Conservation (phyloP, 2,113 vertebrate genomes). For the Eonycteris spelaea region DNA sequence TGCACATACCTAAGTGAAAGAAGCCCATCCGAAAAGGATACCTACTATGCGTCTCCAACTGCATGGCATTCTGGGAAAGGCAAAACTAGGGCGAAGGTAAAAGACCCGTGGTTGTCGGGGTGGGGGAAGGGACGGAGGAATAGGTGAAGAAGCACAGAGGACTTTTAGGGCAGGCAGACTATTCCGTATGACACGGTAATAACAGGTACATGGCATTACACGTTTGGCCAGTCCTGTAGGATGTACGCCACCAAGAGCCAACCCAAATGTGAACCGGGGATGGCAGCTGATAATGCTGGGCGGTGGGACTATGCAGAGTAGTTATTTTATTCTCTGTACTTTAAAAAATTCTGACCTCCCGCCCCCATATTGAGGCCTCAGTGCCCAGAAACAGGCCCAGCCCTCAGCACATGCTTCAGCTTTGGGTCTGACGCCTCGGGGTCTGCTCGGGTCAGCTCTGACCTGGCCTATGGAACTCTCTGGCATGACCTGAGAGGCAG, state of each 20-base stretch:
- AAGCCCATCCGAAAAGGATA: neutral
- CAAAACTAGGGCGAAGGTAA: neutral
- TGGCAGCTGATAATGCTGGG: neutral
- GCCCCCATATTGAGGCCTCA: neutral
- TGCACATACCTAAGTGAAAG: neutral
- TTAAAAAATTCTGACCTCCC: too few relatives aligned
- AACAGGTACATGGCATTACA: too few relatives aligned
- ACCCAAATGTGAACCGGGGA: too few relatives aligned
- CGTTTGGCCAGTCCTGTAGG: neutral
- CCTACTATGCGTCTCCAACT: neutral
- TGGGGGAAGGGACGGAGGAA: neutral
- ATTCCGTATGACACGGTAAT: rapidly evolving
- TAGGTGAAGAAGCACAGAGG: too few relatives aligned
- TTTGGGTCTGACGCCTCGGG: neutral
- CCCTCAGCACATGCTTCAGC: neutral
- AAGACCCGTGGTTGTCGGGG: neutral
- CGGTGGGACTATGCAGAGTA: rapidly evolving
- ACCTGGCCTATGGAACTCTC: neutral
- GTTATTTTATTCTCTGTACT: neutral
- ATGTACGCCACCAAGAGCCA: neutral
- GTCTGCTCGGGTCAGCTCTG: neutral
- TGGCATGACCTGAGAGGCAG: neutral
- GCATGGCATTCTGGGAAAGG: neutral
- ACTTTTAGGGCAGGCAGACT: neutral
- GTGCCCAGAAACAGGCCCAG: neutral